Base-by-base conservation (phyloP, 2,113 vertebrate genomes). In the Pyrgilauda ruficollis region DNA sequence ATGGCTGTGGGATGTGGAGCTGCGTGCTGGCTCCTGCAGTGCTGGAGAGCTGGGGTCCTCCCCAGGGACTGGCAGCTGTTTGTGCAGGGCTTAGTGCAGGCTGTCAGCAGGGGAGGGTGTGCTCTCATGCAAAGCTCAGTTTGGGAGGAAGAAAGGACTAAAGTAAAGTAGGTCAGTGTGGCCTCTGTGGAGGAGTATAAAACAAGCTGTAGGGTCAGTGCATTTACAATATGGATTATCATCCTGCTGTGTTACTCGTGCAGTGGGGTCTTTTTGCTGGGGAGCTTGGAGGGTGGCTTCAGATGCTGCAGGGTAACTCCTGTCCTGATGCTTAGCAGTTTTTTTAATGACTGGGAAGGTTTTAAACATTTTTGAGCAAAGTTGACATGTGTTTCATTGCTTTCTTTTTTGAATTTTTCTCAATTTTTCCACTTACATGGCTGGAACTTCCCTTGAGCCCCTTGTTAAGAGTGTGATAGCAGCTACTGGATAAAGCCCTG, bases 151-250 rank as follows among this genome's bases (percentile, higher is more conserved):
- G 83, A 93, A 89, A 90, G 75, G 82, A 59, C 88, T 84, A 53
- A 76, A 90, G 70, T 90, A 90, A 95, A 90, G 92, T 96, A 96
- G 91, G 89, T 96, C 92, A 94, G 46, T 44, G n/a, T 92, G 75
- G 84, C 81, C 87, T 94, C 90, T 88, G 74, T 87, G 82, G 70
- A 89, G 75, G 93, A 91, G 80, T 93, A 88, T 94, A 89, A 96
- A 90, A 62, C 72, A 88, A 53, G 82, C 89, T 92, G 79, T 69
- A 84, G 91, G 90, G 70, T 91, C 94, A 93, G 89, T 78, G 89
- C 30, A 75, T 89, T 90, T 96, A 82, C 79, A 90, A 0, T 88
- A 55, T 58, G 52, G 66, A 3, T 86, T 75, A 47, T 89, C 80
- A 58, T 88, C 91, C 85, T 77, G 84, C 61, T 94, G 81, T 31